Evolutionary conservation across 2,888 invertebrate genomes (phyloP), one percentile per base, ranked within the genome.

Genomic region (Tachina fera): DNA sequence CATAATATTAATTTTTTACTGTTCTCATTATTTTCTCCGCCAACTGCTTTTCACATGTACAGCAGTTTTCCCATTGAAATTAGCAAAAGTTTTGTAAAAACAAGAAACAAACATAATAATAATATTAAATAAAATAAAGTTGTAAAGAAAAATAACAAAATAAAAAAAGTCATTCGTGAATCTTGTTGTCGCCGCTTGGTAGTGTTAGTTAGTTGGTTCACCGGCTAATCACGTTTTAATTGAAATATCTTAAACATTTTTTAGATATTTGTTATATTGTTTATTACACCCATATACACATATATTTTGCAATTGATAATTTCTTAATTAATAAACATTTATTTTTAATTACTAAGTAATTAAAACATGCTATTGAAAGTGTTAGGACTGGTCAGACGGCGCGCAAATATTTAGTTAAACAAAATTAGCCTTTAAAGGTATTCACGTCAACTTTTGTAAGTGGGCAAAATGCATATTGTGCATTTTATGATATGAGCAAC

Each of bases 91-190:
- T 78, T 68, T 60, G 13, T 14, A 13, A 60, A 22, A 19, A 39
- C 13, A 51, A 47, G 16, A 68, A 14, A 41, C 10, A 43, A 16
- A 0, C 49, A 53, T 11, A 19, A 56, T 13, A 49, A 43, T 31
- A 61, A 19, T 31, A 0, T 1, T 39, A 31, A 31, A 31, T 31
- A 41, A 58, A 77, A 61, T 45, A 31, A 45, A 53, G 56, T 56
- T 60, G 39, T 39, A 53, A 45, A 56, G 13, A 53, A 53, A 61
- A 74, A 61, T 74, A 31, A 31, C 5, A 31, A 3, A 6, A 31
- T 43, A 68, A 80, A 3, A 56, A 61, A 67, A 60, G 60, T 77
- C 77, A 77, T 77, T 77, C 77, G 77, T 83, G 39, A 77, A 67
- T 71, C 19, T 63, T 65, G 14, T 63, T 56, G 31, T 43, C 51